Percentiles rank a stretch among this genome's conserved stretches.
Evolutionary conservation across 2,797 vertebrate genomes (phyloP).

Genomic region (Sphenopsis melanotis): DNA sequence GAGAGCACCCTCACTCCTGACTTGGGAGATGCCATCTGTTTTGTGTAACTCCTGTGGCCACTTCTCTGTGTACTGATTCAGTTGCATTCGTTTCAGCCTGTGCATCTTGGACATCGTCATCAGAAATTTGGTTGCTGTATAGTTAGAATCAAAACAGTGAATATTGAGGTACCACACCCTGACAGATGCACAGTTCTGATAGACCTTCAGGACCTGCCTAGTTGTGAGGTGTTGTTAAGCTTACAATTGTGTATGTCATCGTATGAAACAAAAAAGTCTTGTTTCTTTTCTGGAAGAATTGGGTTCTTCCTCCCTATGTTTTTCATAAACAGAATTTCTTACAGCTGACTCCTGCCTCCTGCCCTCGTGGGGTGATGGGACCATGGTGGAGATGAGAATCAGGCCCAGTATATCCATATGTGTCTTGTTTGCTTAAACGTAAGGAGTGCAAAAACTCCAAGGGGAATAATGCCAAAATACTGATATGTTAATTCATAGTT

Average conservation of each 20-base stretch:
- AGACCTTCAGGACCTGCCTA: slow-evolving; percentile 37
- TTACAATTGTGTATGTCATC: not conserved
- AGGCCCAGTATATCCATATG: too few relatives aligned
- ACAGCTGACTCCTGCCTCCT: not conserved
- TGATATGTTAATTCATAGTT: not conserved
- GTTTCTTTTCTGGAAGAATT: not conserved
- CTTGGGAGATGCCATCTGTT: not conserved
- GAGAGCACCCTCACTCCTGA: not conserved
- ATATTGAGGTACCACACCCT: not conserved
- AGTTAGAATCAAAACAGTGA: not conserved
- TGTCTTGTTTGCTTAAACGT: not conserved
- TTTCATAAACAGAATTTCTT: not conserved
- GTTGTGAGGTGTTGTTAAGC: not conserved
- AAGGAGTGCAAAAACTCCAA: not conserved
- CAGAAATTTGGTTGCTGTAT: not conserved
- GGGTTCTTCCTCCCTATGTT: not conserved
- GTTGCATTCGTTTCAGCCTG: not conserved
- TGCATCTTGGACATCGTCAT: not conserved
- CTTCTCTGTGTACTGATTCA: not conserved
- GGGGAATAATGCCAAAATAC: not conserved
- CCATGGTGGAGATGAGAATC: not conserved
- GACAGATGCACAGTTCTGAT: not conserved
- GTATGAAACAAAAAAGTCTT: not conserved
- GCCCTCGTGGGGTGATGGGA: not conserved
- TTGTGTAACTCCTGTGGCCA: not conserved